Evolutionary conservation across 2,888 invertebrate species (phyloP).

Genomic region (Odontothrips loti): DNA sequence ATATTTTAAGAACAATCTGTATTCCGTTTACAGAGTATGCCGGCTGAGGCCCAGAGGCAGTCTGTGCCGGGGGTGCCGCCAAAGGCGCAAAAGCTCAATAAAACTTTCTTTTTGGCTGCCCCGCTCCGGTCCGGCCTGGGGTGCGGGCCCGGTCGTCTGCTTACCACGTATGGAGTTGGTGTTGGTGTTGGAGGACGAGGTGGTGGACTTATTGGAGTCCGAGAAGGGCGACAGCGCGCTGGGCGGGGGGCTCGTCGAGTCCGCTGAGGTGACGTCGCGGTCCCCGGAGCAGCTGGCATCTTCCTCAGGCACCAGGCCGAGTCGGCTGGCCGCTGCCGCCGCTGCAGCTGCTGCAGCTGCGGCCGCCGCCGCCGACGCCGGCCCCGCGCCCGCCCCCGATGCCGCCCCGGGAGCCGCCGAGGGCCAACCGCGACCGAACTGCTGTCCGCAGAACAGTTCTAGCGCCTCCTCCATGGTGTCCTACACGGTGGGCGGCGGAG

Average conservation of each 20-base stretch:
- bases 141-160: neutral
- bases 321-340: constrained; percentile 10
- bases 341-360: neutral
- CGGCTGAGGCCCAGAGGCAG: no score
- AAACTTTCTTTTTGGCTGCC: no score
- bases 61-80: no score
- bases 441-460: constrained; percentile 14
- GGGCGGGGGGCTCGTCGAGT: constrained; percentile 14
- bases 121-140: no score
- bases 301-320: constrained; percentile 14
- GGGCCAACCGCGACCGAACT: constrained; percentile 11
- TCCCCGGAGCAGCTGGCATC: constrained; percentile 18
- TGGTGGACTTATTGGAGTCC: constrained; percentile 6
- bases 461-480: constrained; percentile 18
- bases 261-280: constrained; percentile 18
- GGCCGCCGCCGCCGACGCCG: neutral
- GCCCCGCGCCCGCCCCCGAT: neutral
- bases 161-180: constrained; percentile 20
- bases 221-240: constrained; percentile 19
- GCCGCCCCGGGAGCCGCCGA: neutral
- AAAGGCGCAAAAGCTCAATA: no score
- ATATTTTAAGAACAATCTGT: no score
- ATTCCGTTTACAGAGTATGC: no score
- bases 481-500: neutral
- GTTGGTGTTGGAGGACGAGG: neutral